Percentiles rank a stretch among this genome's conserved stretches.
These are phyloP conservation scores for Acipenser transmontanus DNA, from an alignment of 2,797 vertebrate species.

Conservation along the genomic window DNA sequence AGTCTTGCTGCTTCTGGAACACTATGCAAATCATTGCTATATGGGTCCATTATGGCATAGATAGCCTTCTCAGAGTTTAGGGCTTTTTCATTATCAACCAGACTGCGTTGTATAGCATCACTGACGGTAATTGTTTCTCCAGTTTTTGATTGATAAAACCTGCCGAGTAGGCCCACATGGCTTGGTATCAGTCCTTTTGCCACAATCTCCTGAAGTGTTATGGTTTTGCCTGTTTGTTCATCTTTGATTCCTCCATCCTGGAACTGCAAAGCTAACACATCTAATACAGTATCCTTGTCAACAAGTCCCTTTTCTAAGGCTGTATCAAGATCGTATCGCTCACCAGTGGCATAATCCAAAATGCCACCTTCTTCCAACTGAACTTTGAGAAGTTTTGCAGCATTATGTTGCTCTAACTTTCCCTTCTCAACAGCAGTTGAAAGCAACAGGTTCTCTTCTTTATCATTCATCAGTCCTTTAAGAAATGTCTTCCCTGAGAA, in stretches of 20 bases:
- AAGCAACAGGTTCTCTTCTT: conserved; percentile 22
- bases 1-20: conserved; percentile 23
- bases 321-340: conserved; percentile 31
- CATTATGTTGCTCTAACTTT: conserved; percentile 31
- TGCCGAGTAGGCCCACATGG: conserved; percentile 25
- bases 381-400: conserved; percentile 29
- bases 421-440: conserved; percentile 16
- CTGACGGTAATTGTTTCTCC: conserved; percentile 25
- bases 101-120: conserved; percentile 31
- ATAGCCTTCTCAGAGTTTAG: conserved; percentile 23
- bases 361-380: conserved; percentile 39
- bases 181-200: conserved; percentile 28
- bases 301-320: conserved; percentile 28
- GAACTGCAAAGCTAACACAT: conserved; percentile 34
- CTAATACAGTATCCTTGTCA: conserved; percentile 39
- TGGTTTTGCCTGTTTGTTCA: conserved; percentile 22
- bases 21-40: conserved; percentile 21
- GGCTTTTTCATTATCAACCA: conserved; percentile 26
- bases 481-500: conserved; percentile 17
- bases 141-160: conserved; percentile 27
- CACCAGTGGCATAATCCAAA: conserved; percentile 41
- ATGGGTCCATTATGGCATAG: conserved; percentile 24
- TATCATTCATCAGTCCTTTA: conserved; percentile 6
- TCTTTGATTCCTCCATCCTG: conserved; percentile 15
- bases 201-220: conserved; percentile 27